Conservation (phyloP, 2,113 vertebrate species). For the Sterna hirundo region DNA sequence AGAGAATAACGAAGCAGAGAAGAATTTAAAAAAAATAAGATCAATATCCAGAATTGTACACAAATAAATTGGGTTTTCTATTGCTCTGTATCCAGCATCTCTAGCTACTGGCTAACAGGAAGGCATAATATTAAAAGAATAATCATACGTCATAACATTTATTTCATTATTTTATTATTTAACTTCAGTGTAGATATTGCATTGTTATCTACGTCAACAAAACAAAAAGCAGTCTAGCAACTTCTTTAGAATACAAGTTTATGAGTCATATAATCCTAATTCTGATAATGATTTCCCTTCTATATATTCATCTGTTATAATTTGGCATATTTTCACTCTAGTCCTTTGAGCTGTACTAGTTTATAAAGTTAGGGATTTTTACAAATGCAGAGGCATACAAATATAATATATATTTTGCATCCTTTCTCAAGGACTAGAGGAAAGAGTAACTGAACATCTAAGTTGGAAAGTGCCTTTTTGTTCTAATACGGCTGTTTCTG, state of each 20-base stretch:
- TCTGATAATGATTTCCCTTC: neutral
- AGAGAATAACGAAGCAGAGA: neutral
- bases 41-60: neutral
- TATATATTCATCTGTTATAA: neutral
- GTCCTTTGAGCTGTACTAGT: neutral
- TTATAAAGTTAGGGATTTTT: neutral
- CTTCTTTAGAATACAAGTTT: neutral
- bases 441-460: neutral
- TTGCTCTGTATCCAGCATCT: neutral
- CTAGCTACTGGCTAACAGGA: neutral
- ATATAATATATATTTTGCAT: neutral
- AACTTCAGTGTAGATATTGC: neutral
- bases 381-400: neutral
- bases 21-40: neutral
- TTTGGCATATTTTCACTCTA: neutral
- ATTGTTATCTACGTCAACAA: neutral
- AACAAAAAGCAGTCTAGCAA: neutral
- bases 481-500: neutral
- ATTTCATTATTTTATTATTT: neutral
- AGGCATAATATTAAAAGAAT: neutral
- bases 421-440: neutral
- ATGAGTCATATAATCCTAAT: neutral
- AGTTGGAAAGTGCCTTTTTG: neutral
- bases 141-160: neutral
- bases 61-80: neutral